A percentile compares a stretch with the other conserved stretches of the same genome.
Evolutionary conservation across 2,797 vertebrate genomes (phyloP).

Genomic region (Chiroxiphia lanceolata): DNA sequence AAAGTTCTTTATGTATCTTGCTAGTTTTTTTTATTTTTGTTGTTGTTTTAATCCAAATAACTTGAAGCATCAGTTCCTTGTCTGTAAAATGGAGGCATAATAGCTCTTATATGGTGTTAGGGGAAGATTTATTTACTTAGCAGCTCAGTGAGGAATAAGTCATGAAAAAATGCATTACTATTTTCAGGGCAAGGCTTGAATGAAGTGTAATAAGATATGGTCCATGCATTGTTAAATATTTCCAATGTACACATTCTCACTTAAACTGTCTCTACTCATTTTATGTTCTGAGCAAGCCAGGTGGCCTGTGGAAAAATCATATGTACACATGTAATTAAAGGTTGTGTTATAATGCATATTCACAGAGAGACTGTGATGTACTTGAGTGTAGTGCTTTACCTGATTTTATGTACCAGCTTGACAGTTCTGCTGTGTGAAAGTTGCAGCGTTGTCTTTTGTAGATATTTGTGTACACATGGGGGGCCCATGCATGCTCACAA

Average conservation of each 20-base stretch:
- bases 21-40: neutral
- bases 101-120: neutral
- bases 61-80: neutral
- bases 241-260: neutral
- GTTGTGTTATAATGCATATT: neutral
- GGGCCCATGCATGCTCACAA: neutral
- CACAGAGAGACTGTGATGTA: neutral
- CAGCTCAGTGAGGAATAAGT: neutral
- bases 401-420: neutral
- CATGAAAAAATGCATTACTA: rapidly evolving
- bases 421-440: neutral
- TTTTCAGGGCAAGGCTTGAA: neutral
- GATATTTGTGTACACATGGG: neutral
- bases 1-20: neutral
- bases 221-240: neutral
- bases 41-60: neutral
- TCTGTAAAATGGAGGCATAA: neutral
- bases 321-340: constrained; percentile 36
- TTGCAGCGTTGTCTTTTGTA: neutral
- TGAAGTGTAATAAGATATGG: neutral
- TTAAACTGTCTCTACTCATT: neutral
- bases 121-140: neutral
- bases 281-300: neutral
- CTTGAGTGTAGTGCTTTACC: neutral
- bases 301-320: neutral